phyloP scores from a whole-genome alignment of 2,888 invertebrate species.

The Eupeodes latifasciatus region DNA sequence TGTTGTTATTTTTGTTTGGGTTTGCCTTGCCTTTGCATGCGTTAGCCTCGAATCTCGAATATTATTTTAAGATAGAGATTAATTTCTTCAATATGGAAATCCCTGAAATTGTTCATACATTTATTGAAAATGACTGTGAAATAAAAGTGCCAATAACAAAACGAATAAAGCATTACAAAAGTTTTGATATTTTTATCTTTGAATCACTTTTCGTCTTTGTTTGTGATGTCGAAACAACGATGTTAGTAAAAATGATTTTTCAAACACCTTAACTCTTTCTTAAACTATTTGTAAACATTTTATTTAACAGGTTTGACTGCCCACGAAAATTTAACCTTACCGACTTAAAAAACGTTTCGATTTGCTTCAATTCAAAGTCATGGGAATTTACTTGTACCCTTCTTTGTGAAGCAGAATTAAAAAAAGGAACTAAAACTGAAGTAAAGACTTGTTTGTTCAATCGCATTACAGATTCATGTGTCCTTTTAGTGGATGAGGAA shows the following conservation, averaged over 20 bases:
- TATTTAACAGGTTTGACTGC: constrained; percentile 78
- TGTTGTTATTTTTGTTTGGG: too few relatives aligned
- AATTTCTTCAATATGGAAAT: constrained; percentile 27
- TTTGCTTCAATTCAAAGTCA: constrained; percentile 78
- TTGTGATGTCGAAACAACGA: constrained; percentile 79
- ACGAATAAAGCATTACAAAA: constrained; percentile 79
- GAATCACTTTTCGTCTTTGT: constrained; percentile 81
- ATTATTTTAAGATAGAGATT: too few relatives aligned
- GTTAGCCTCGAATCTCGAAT: too few relatives aligned
- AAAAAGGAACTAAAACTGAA: not conserved
- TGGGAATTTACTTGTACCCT: constrained; percentile 77
- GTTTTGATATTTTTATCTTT: constrained; percentile 82
- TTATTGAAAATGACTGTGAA: constrained; percentile 58
- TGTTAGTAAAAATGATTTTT: constrained; percentile 77
- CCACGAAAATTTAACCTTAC: constrained; percentile 80
- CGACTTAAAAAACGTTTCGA: constrained; percentile 80
- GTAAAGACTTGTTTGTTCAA: constrained; percentile 71
- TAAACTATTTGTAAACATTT: not conserved
- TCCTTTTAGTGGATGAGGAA: constrained; percentile 80
- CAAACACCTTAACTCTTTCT: not conserved
- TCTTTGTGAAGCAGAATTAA: constrained; percentile 77
- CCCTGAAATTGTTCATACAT: constrained; percentile 10
- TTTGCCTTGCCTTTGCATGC: too few relatives aligned
- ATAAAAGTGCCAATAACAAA: constrained; percentile 48
- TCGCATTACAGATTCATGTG: constrained; percentile 82